Percentiles rank a stretch among this genome's conserved stretches.
phyloP scores from a whole-genome alignment of 2,113 vertebrate genomes.

The Vidua chalybeata region DNA sequence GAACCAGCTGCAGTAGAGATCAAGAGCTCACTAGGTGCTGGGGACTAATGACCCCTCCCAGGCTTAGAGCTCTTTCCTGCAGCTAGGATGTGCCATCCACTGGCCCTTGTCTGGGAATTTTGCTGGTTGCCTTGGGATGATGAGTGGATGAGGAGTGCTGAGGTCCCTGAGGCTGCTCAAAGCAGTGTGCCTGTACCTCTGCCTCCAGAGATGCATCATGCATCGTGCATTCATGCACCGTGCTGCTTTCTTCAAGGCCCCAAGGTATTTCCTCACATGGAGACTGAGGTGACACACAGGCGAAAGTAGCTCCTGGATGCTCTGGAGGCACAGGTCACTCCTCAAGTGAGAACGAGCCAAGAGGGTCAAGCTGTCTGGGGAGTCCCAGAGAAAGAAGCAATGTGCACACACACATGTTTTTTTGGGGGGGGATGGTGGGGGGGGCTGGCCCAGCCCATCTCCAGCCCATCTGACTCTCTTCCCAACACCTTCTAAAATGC shows the following conservation, averaged over 20 bases:
- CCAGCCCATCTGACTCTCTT: neutral
- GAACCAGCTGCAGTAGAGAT: neutral
- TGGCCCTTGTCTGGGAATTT: accelerated
- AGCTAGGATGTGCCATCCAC: neutral
- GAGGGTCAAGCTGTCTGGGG: neutral
- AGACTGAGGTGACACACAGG: neutral
- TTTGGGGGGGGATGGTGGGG: too few species aligned
- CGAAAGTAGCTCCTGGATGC: neutral
- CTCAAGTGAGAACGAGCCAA: accelerated
- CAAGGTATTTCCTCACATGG: neutral
- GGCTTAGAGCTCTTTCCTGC: neutral
- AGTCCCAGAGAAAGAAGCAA: neutral
- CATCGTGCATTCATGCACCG: accelerated
- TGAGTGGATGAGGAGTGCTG: neutral
- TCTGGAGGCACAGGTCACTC: neutral
- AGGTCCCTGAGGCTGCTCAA: neutral
- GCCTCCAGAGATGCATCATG: neutral
- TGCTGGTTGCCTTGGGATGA: accelerated
- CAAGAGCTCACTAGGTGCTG: neutral
- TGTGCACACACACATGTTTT: accelerated
- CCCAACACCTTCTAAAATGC: neutral
- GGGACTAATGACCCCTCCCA: neutral
- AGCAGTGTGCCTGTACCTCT: neutral
- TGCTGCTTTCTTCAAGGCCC: neutral
- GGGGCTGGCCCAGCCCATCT: neutral